Evolutionary conservation across 2,113 vertebrate genomes (phyloP), one percentile per base, ranked within the genome.

Genomic region (Gallinago undulata): DNA sequence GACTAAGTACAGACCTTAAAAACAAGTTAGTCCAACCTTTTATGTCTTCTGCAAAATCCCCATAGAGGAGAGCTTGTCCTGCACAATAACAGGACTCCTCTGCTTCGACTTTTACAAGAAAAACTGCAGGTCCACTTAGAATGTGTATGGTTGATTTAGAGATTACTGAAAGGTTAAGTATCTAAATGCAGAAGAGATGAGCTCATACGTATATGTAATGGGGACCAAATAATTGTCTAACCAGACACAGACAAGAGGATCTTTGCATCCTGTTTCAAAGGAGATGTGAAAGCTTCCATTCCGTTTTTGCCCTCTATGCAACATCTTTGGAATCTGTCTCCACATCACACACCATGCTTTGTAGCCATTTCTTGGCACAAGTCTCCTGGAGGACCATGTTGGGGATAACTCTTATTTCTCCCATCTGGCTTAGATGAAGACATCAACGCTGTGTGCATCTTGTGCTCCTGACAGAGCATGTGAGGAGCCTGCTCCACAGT

Each of bases 131-230:
- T 69, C 82, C 66, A 47, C 82, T 83, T 93, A 37, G 74, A 66
- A 50, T 81, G 76, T 41, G 13, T 31, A 13, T 18, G 12, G 73
- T 47, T 97, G 69, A 87, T 89, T 94, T 66, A 87, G 81, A 92
- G 87, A 89, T 91, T 79, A 79, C 66, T 69, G 81, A 63, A 79
- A 91, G 53, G 81, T 84, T 89, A 51, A 4, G 16, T 51, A 41
- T 45, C 73, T 84, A 84, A 87, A 89, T 75, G 81, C 87, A 87
- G 89, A 81, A 51, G 48, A 72, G 78, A 91, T 94, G 91, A 92
- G 89, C 87, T 97, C 94, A 95, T 87, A 51, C 15, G 7, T 67
- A 5, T 68, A 8, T 91, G 94, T 94, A 94, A 94, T n/a, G 43
- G 73, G 89, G 73, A 75, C 47, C 47, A 47, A 84, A 75, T 93